phyloP scores from a whole-genome alignment of 2,888 invertebrate species.

The Andrena haemorrhoa region DNA sequence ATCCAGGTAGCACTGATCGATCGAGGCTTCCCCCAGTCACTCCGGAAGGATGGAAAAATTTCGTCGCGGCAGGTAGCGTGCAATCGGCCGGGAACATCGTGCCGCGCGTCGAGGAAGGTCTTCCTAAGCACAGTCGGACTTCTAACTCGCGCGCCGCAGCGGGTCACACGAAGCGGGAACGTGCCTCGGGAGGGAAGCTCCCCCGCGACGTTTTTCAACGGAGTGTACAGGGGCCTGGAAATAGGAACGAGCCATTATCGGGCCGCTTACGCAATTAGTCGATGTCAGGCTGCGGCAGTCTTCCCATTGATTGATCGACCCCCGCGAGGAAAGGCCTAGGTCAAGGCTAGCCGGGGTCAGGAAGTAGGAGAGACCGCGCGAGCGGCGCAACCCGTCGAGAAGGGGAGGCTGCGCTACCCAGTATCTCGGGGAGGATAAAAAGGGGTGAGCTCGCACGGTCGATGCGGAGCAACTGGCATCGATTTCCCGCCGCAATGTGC shows the following conservation, averaged over 20 bases:
- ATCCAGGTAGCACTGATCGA: conserved; percentile 12
- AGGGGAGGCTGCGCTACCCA: conserved; percentile 35
- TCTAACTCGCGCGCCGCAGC: no score
- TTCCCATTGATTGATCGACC: conserved; percentile 69
- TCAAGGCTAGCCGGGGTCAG: conserved; percentile 78
- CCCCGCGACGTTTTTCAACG: no score
- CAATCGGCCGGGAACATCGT: no score
- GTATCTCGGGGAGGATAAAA: conserved; percentile 44
- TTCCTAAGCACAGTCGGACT: no score
- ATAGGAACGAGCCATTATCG: conserved; percentile 46
- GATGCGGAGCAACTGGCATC: conserved; percentile 25
- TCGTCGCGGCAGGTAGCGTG: background rate
- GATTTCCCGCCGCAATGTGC: conserved; percentile 28
- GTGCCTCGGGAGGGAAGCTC: no score
- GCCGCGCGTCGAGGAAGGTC: no score
- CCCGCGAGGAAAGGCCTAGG: conserved; percentile 70
- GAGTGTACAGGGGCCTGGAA: background rate
- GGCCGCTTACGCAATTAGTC: conserved; percentile 54
- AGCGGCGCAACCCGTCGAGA: conserved; percentile 54
- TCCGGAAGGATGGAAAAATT: conserved; percentile 6
- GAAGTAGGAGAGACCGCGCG: conserved; percentile 69
- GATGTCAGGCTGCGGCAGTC: conserved; percentile 54
- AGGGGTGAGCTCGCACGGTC: conserved; percentile 44
- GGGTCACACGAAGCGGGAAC: no score
- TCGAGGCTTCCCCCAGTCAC: background rate